Conservation (phyloP, 2,113 vertebrate species). For the Poeciliopsis occidentalis region DNA sequence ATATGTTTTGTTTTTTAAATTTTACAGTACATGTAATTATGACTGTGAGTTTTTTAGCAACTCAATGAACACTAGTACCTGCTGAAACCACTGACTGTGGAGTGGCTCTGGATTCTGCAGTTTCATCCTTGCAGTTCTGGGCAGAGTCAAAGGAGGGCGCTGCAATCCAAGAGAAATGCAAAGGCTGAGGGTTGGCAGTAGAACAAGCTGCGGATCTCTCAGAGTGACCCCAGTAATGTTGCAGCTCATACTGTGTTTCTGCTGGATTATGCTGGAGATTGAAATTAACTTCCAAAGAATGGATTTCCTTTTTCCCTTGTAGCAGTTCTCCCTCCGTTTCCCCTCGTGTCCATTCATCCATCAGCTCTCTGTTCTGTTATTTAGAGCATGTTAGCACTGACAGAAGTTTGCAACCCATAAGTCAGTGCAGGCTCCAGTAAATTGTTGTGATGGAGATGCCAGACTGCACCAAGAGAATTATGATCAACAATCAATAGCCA, state of each 20-base stretch:
- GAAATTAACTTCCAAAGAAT: constrained; percentile 65
- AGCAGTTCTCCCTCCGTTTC: constrained; percentile 21
- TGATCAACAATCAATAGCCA: constrained; percentile 76
- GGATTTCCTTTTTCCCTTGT: constrained; percentile 40
- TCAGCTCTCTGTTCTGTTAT: constrained; percentile 60
- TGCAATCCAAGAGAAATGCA: constrained; percentile 61
- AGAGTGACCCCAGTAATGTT: constrained; percentile 52
- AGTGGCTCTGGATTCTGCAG: constrained; percentile 64
- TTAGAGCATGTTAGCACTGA: constrained; percentile 65
- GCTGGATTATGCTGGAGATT: constrained; percentile 52
- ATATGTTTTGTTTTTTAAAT: constrained; percentile 36
- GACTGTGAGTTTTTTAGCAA: constrained; percentile 61
- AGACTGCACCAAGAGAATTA: constrained; percentile 60
- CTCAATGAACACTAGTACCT: constrained; percentile 47
- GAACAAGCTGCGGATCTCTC: constrained; percentile 20
- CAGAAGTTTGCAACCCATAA: constrained; percentile 66
- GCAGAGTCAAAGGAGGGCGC: constrained; percentile 60
- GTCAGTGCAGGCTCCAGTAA: constrained; percentile 61
- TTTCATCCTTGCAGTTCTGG: constrained; percentile 67
- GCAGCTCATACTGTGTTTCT: constrained; percentile 38
- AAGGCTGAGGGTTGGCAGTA: background rate
- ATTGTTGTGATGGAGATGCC: constrained; percentile 68
- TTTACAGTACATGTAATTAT: constrained; percentile 66
- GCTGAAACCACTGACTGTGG: constrained; percentile 35
- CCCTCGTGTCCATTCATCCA: constrained; percentile 56